Base-by-base conservation (phyloP, 2,888 invertebrate species). In the Sialis lutaria region DNA sequence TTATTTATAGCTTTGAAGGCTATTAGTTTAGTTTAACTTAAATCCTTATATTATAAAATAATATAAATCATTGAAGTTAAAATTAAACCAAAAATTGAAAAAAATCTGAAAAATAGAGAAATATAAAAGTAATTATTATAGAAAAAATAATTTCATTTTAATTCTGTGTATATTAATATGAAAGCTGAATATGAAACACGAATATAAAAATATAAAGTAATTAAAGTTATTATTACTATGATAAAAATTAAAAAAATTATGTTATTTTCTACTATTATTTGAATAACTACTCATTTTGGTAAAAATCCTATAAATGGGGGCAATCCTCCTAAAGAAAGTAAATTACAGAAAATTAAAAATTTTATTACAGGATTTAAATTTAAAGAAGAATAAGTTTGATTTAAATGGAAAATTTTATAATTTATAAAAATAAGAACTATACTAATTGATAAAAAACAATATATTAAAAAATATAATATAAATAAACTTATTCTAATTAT, bases 1-100 rank as follows among this genome's bases (percentile, higher is more conserved):
- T 68, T 74, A 71, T 72, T 67, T 60, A 67, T 63, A 74, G 69
- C 72, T 75, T 74, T 75, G 73, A 75, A 74, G 70, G 73, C 64
- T 74, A 69, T 66, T 67, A 73, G 73, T 74, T 74, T 74, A 49
- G 30, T 8, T 48, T 72, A 72, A 72, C 70, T 71, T 72, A 72
- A 72, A 73, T 67, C 65, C 68, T 71, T 72, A 65, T 31, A 41
- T 44, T 47, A 52, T 40, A 54, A 33, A 49, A 52, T 52, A 43
- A 51, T 49, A 53, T 49, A 56, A 50, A 57, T 50, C 51, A 57
- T 44, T 46, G 52, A 56, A 51, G 57, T 54, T 50, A 57, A 33
- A 32, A 43, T 43, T 46, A 50, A 48, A 9, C 40, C 45, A 42
- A 42, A 47, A 9, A 31, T 37, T 41, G 13, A 50, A 32, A 42